Evolutionary conservation across 30 jellyfish, hydroid and myxozoan species (phyloP).

Genomic region (Sanderia malayensis): DNA sequence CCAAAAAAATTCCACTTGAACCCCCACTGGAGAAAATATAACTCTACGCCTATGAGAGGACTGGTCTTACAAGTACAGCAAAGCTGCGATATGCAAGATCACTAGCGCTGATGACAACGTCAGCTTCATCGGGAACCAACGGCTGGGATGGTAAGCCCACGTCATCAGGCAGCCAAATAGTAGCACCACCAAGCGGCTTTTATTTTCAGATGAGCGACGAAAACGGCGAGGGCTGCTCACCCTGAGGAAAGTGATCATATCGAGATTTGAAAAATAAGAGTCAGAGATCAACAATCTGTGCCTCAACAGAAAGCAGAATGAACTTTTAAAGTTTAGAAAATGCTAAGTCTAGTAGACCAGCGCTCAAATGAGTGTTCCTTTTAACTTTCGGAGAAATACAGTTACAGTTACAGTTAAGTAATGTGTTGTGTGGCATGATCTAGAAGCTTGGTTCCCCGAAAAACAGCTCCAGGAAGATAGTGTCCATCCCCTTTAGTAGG

Average conservation of each 20-base stretch:
- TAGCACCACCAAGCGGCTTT: background rate
- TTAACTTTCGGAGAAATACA: background rate
- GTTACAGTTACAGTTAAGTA: background rate
- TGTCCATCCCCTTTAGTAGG: no score
- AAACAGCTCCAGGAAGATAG: no score
- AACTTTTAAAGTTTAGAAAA: background rate
- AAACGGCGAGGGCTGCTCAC: background rate
- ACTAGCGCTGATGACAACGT: background rate
- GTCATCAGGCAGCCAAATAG: constrained; percentile 1
- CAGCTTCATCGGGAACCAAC: background rate
- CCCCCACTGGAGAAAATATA: no score
- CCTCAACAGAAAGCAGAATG: constrained; percentile 1
- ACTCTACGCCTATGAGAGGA: no score
- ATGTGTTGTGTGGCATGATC: no score
- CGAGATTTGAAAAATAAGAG: background rate
- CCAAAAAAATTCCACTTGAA: no score
- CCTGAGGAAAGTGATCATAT: background rate
- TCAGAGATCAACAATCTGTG: background rate
- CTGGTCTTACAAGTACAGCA: no score
- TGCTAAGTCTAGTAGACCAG: background rate
- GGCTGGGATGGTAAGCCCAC: background rate
- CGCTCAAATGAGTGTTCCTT: background rate
- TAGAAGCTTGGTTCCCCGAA: no score
- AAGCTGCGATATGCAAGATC: no score
- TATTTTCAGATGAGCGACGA: constrained; percentile 1